phyloP scores from a whole-genome alignment of 2,113 vertebrate species.

The Pelmatolapia mariae region DNA sequence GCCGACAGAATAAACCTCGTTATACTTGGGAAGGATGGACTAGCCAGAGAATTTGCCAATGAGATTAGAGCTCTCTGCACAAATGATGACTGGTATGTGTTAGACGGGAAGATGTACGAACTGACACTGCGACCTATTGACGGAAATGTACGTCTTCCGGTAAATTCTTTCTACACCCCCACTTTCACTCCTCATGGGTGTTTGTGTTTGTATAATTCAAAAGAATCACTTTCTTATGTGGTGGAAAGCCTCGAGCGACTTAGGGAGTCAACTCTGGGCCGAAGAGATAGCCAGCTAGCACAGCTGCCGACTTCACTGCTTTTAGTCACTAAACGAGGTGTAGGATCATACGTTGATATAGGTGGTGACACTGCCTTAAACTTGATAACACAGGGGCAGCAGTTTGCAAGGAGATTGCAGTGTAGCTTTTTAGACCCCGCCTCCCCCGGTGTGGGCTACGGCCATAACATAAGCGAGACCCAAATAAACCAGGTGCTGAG shows the following conservation, averaged over 20 bases:
- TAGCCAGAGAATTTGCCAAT: conserved; percentile 92
- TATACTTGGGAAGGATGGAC: conserved; percentile 93
- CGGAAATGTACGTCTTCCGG: conserved; percentile 91
- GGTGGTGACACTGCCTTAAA: conserved; percentile 88
- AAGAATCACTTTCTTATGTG: conserved; percentile 92
- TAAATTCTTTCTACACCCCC: conserved; percentile 94
- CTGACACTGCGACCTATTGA: conserved; percentile 90
- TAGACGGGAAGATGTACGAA: conserved; percentile 97
- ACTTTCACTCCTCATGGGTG: conserved; percentile 95
- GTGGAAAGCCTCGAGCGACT: conserved; percentile 94
- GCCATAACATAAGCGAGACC: conserved; percentile 87
- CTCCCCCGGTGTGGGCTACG: conserved; percentile 84
- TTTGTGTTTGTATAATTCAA: conserved; percentile 96
- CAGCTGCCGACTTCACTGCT: conserved; percentile 84
- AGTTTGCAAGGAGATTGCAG: conserved; percentile 87
- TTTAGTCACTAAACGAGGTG: conserved; percentile 87
- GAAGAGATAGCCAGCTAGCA: conserved; percentile 80
- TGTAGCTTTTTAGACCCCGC: conserved; percentile 90
- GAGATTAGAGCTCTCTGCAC: conserved; percentile 95
- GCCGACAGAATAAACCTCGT: conserved; percentile 90
- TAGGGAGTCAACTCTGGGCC: conserved; percentile 80
- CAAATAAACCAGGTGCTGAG: conserved; percentile 92
- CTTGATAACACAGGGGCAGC: conserved; percentile 91
- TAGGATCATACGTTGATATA: conserved; percentile 76
- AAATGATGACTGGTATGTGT: conserved; percentile 90